Evolutionary conservation across 2,888 invertebrate species (phyloP).

Genomic region (Panzeria rudis): DNA sequence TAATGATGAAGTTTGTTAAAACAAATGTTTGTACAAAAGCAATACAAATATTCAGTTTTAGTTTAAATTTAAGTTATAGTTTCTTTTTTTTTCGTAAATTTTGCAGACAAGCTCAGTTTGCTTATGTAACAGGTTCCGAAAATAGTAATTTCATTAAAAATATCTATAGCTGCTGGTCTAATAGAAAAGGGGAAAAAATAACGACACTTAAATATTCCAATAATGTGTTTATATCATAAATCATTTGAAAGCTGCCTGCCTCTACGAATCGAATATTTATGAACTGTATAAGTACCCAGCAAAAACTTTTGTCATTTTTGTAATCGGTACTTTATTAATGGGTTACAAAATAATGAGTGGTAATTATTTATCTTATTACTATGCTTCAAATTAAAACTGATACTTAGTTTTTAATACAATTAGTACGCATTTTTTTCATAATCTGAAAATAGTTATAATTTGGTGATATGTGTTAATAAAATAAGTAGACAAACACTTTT

Average conservation of each 20-base stretch:
- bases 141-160: slow-evolving; percentile 16
- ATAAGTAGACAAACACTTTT: no score
- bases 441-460: no score
- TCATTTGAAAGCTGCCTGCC: slow-evolving; percentile 52
- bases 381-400: no score
- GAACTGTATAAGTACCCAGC: background rate
- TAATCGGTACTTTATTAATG: no score
- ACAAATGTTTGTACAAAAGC: slow-evolving; percentile 60
- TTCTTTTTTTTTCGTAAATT: background rate
- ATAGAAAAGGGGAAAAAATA: slow-evolving; percentile 38
- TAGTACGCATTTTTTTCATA: no score
- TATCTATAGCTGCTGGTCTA: slow-evolving; percentile 55
- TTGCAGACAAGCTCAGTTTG: background rate
- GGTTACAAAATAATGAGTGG: no score
- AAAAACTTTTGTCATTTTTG: no score
- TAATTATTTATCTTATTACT: no score
- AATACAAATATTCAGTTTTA: slow-evolving; percentile 51
- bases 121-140: slow-evolving; percentile 48
- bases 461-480: no score
- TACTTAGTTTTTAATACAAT: no score
- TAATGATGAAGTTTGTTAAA: slow-evolving; percentile 62
- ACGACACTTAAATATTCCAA: slow-evolving; percentile 61
- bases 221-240: slow-evolving; percentile 63
- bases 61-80: slow-evolving; percentile 20
- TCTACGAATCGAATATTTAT: slow-evolving; percentile 20